Base-by-base conservation (phyloP, 2,797 vertebrate genomes). In the Lerista edwardsae region DNA sequence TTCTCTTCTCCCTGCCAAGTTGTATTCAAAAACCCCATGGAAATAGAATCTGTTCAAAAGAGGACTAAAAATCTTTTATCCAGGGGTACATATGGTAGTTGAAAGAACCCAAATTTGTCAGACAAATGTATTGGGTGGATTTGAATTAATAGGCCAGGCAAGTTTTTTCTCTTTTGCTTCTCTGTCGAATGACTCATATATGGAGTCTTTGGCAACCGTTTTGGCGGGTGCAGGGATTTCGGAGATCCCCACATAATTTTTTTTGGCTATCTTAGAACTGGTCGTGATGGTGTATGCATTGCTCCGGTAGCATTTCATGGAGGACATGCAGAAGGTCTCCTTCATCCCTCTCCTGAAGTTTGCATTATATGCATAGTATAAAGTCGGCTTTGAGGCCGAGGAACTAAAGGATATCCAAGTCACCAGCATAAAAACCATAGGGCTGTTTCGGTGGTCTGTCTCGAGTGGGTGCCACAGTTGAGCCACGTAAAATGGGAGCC, bases 221-320 rank as follows among this genome's bases (percentile, higher is more conserved):
- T 97, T 98, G 27, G 96, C 90, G 0, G 95, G 95, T n/a, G 94
- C 96, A 0, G 97, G 97, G 81, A 97, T 92, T 72, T 99, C 98
- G 69, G 97, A 96, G 31, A 98, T 97, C 1, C 98, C 98, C 0
- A 99, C 95, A 0, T 99, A 97, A 95, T 99, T 99, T 93, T 97
- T 98, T 89, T 99, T 99, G 87, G 98, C 98, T 90, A 99, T 95
- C 8, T 98, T 96, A 19, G 98, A 98, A 81, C 98, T 99, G 9
- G 97, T 97, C 0, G 98, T 99, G 95, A 99, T 98, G 84, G 98
- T 98, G 94, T 99, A 99, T 0, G 98, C 98, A 0, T 99, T 99
- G 87, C 98, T 98, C 68, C 98, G 97, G 93, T 99, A 99, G 71
- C 97, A 98, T 86, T 98, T 99, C 98, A 99, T 98, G 0, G 98